Percentiles rank a stretch among this genome's conserved stretches.
Conservation (phyloP, 2,113 vertebrate genomes). For the Python bivittatus region DNA sequence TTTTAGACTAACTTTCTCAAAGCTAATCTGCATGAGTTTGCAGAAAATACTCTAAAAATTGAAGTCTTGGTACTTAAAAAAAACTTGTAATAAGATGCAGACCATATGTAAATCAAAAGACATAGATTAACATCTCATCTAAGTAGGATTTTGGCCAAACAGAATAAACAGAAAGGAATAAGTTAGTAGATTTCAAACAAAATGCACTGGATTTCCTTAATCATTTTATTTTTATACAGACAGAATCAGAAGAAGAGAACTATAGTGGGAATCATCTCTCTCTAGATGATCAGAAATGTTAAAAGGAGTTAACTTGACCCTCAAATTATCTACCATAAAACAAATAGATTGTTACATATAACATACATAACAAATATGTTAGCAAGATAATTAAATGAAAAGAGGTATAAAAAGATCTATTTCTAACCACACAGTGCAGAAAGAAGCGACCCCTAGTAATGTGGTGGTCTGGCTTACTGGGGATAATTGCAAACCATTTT, state of each 20-base stretch:
- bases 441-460: not conserved
- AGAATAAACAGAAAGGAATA: not conserved
- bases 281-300: not conserved
- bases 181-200: conserved; percentile 32
- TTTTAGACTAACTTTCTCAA: conserved; percentile 31
- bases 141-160: conserved; percentile 33
- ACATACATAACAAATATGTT: not conserved
- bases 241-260: rapidly evolving
- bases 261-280: not conserved
- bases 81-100: conserved; percentile 23
- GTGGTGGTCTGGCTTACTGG: not conserved
- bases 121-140: not conserved
- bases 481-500: not conserved
- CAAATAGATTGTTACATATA: not conserved
- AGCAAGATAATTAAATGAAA: not conserved
- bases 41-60: conserved; percentile 6
- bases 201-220: not conserved
- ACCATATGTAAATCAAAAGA: conserved; percentile 56
- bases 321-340: not conserved
- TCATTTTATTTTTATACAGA: not conserved
- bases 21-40: conserved; percentile 30
- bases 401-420: not conserved
- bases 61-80: conserved; percentile 37
- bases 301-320: not conserved
- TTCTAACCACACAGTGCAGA: not conserved